Base-by-base conservation (phyloP, 37 sponge, comb jelly and placozoan genomes). In the Beroe ovata region DNA sequence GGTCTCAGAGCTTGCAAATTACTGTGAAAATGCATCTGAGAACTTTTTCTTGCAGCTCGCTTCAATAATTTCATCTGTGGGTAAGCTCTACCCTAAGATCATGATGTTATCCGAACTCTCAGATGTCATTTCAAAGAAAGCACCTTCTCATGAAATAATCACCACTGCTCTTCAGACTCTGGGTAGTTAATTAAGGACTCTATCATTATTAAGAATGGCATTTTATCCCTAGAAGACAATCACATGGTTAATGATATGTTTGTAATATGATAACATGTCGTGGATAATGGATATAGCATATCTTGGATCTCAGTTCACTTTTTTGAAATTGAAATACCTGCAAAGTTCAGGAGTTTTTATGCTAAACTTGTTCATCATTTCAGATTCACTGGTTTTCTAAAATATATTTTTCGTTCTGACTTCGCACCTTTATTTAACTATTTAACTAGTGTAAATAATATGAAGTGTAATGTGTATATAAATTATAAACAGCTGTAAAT, bases 91-190 rank as follows among this genome's bases (percentile, higher is more conserved):
- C n/a, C 41, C 84, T 11, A 77, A 77, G 54, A 77, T 42, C 18
- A 30, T 66, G 1, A 66, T 66, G 69, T 32, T 66, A 30, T 66
- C 69, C 4, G 8, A 25, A 30, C 30, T 66, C 32, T 66, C 69
- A 66, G 69, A 66, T 33, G 69, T 66, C 14, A 25, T 66, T 19
- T 34, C 69, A 26, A 66, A 30, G 16, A 66, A 16, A 30, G 69
- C 69, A 29, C 19, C 36, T 8, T 66, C 69, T 66, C 69, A 66
- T 30, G 69, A 66, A 14, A 66, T 66, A 19, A 30, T 66, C 35
- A 66, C 36, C 30, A 30, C 69, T 32, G 69, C 69, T 11, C 32
- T 33, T 66, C 11, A 30, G 16, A 66, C 35, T 34, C 69, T 66
- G 14, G 69, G 69, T 2, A 66, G 69, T 30, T 66, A 19, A 58